A percentile compares a stretch with the other conserved stretches of the same genome.
phyloP scores from a whole-genome alignment of 2,888 invertebrate species.

The Eretmocerus hayati region DNA sequence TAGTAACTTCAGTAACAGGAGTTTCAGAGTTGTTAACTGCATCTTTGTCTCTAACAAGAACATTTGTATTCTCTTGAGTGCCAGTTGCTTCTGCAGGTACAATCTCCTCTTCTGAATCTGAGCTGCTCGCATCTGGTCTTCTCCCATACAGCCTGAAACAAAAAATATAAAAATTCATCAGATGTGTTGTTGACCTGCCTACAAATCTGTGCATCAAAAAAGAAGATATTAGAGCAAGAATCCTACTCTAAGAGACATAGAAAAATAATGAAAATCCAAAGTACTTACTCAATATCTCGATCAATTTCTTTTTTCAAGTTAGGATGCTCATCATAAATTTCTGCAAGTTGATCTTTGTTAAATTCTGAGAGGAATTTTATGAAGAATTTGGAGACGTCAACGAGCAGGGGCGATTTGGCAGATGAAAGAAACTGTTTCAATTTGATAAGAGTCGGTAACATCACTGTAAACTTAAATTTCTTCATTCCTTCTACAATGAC shows the following conservation, averaged over 20 bases:
- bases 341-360: conserved; percentile 44
- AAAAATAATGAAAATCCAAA: conserved; percentile 5
- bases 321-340: conserved; percentile 37
- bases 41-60: conserved; percentile 9
- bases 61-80: conserved; percentile 4
- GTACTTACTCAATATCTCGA: conserved; percentile 27
- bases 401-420: conserved; percentile 45
- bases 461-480: conserved; percentile 58
- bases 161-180: conserved; percentile 3
- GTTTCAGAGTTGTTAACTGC: neutral
- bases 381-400: conserved; percentile 50
- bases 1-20: neutral
- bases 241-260: neutral
- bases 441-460: conserved; percentile 60
- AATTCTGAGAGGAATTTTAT: conserved; percentile 50
- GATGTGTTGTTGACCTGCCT: too few relatives aligned
- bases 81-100: neutral
- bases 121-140: conserved; percentile 6
- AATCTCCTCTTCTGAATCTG: conserved; percentile 4
- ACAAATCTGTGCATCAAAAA: neutral
- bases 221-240: neutral
- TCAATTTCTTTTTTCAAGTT: conserved; percentile 37
- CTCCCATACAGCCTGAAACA: conserved; percentile 8
- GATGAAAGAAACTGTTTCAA: conserved; percentile 55
- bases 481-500: conserved; percentile 52